Percentiles rank a stretch among this genome's conserved stretches.
Evolutionary conservation across 37 sponge, comb jelly and placozoan species (phyloP).

Genomic region (Amphimedon queenslandica): DNA sequence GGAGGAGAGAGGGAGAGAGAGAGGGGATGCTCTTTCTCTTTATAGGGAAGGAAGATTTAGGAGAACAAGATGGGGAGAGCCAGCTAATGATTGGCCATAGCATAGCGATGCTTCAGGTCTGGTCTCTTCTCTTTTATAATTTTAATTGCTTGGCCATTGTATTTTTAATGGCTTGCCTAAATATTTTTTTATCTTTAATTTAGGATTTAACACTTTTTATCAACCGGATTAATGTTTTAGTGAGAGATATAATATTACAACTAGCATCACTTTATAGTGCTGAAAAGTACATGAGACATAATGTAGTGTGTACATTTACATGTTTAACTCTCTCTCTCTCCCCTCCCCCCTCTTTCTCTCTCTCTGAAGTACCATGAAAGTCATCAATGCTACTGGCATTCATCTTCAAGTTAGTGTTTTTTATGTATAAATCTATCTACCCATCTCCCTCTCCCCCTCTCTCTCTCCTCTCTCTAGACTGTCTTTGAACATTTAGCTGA

Average conservation of each 20-base stretch:
- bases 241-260: conserved; percentile 75
- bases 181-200: not conserved
- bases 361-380: conserved; percentile 6
- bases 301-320: not conserved
- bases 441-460: conserved; percentile 10
- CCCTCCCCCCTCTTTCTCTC: too few relatives aligned
- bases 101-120: conserved; percentile 75
- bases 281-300: conserved; percentile 23
- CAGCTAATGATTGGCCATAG: conserved; percentile 91
- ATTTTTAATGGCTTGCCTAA: not conserved
- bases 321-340: conserved; percentile 3
- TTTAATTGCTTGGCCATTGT: not conserved
- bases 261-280: conserved; percentile 57
- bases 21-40: too few relatives aligned
- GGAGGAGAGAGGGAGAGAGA: conserved; percentile 1
- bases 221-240: conserved; percentile 62
- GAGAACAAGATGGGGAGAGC: conserved; percentile 82
- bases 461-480: conserved; percentile 32
- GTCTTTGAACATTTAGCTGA: conserved; percentile 88
- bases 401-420: conserved; percentile 46
- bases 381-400: conserved; percentile 53
- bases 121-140: conserved; percentile 24
- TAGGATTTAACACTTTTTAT: conserved; percentile 86
- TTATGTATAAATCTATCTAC: conserved; percentile 5
- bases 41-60: too few relatives aligned